Conservation (phyloP, 2,113 vertebrate genomes). For the Xenotilapia caudafasciata region DNA sequence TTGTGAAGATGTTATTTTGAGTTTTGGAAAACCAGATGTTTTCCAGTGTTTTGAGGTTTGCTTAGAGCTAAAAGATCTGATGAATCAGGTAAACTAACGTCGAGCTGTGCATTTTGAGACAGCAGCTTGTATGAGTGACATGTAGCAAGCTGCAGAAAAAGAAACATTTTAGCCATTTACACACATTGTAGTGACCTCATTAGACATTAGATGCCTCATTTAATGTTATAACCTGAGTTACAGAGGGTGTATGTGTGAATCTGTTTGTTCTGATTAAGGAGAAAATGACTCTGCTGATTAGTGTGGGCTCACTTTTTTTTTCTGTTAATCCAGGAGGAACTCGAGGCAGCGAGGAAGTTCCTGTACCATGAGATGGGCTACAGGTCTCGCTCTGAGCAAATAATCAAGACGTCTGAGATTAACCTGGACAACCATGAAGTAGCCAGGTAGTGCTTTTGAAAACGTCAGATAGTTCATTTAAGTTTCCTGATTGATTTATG, state of each 20-base stretch:
- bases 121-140: neutral
- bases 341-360: constrained; percentile 82
- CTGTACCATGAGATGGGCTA: constrained; percentile 97
- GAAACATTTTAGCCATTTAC: neutral
- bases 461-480: neutral
- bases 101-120: neutral
- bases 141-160: neutral
- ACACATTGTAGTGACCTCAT: neutral
- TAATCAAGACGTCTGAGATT: constrained; percentile 85
- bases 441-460: constrained; percentile 72
- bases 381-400: constrained; percentile 88
- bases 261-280: neutral
- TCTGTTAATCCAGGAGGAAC: constrained; percentile 72
- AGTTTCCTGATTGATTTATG: neutral
- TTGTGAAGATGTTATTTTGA: neutral
- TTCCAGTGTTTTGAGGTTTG: neutral
- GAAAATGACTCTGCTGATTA: neutral
- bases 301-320: neutral
- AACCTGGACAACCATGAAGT: constrained; percentile 80
- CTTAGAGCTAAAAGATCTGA: neutral
- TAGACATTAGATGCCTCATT: neutral
- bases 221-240: neutral
- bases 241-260: neutral
- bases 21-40: neutral
- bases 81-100: neutral